Base-by-base conservation (phyloP, 2,113 vertebrate genomes). In the Centrocercus urophasianus region DNA sequence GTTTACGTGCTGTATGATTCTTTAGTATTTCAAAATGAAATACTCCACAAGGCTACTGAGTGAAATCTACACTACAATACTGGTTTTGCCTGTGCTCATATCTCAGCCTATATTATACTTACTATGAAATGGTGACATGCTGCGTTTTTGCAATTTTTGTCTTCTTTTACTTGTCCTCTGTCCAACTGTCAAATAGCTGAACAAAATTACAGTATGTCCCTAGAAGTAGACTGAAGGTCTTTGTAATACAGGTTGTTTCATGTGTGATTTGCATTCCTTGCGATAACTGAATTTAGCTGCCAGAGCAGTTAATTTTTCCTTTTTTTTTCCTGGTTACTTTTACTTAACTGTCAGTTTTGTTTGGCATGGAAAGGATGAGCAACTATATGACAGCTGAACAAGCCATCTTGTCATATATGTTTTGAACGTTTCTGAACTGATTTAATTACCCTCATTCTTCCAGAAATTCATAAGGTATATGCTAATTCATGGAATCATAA, bases 401-500 rank as follows among this genome's bases (percentile, higher is more conserved):
- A 79, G 10, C 48, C 30, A 38, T 66, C 40, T 74, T 92, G 32
- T 50, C 16, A 40, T 82, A 59, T 1, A 1, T 21, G 8, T 77
- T 93, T 92, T 63, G 61, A 93, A 75, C n/a, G 64, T 32, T 91
- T 77, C 24, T 85, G 32, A 76, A 79, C 27, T 66, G n/a, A 80
- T 72, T 79, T 76, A 73, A 48, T 85, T 66, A 92, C 54, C 24
- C 11, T 73, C 42, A 9, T 54, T 87, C 38, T 21, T 70, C 38
- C 50, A 83, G 50, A 66, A 91, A 70, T 88, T 66, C 45, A 25
- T 77, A 76, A 85, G 14, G 5, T 36, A 56, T 66, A 56, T 47
- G 30, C 15, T 38, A 66, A 54, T 54, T 54, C 52, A 30, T 30
- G 16, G 52, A 54, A 54, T 54, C 27, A 54, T 16, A 54, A 28